phyloP scores from a whole-genome alignment of 2,888 invertebrate species.

The Zootermopsis nevadensis region DNA sequence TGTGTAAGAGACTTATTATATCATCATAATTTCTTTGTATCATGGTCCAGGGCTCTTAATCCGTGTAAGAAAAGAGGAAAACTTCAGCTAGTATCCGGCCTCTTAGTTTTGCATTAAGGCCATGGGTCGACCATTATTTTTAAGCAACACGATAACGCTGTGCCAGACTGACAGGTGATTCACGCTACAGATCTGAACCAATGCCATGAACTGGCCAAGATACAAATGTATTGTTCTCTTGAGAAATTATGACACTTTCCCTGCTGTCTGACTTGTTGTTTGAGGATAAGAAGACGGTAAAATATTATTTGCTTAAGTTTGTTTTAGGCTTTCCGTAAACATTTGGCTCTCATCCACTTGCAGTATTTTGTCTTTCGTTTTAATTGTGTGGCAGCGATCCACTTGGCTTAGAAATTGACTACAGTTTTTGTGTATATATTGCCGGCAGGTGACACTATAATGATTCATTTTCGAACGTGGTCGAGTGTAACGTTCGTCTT shows the following conservation, averaged over 20 bases:
- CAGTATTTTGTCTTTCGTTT: constrained; percentile 15
- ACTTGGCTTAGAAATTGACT: constrained; percentile 21
- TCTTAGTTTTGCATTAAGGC: no score
- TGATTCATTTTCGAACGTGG: not conserved
- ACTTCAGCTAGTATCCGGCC: no score
- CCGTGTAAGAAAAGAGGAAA: no score
- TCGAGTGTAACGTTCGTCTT: no score
- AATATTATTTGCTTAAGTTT: constrained; percentile 11
- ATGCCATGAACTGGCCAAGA: not conserved
- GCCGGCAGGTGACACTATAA: constrained; percentile 4
- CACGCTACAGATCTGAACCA: not conserved
- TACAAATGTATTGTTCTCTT: not conserved
- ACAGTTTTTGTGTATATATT: not conserved
- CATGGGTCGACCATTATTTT: not conserved
- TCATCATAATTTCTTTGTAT: no score
- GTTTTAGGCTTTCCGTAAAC: constrained; percentile 22
- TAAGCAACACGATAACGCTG: not conserved
- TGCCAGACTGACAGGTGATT: not conserved
- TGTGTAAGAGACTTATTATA: no score
- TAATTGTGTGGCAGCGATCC: constrained; percentile 30
- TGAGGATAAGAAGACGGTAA: not conserved
- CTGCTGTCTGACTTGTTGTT: not conserved
- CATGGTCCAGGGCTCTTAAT: no score
- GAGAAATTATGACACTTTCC: not conserved
- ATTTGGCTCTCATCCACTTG: constrained; percentile 2